Percentiles rank a stretch among this genome's conserved stretches.
phyloP scores from a whole-genome alignment of 2,113 vertebrate species.

The human region GRCh38 chrX:46805501-46806000 shows the following conservation, averaged over 20 bases:
- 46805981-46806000: not conserved
- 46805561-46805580: not conserved
- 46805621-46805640: not conserved
- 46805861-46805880: not conserved
- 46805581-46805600: not conserved
- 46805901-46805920: not conserved
- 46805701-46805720: constrained; percentile 7
- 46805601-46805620: not conserved
- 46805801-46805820: not conserved
- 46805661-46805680: not conserved
- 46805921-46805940: not conserved
- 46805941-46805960: not conserved
- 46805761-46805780: constrained; percentile 9
- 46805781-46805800: not conserved
- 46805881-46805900: not conserved
- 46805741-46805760: not conserved
- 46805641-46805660: not conserved
- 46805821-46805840: not conserved
- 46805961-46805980: not conserved
- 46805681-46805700: not conserved
- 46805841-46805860: not conserved
- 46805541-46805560: not conserved
- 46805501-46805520: not conserved
- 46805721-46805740: not conserved
- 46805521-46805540: not conserved